Conservation (phyloP, 2,113 vertebrate genomes). For the Rhodinocichla rosea region DNA sequence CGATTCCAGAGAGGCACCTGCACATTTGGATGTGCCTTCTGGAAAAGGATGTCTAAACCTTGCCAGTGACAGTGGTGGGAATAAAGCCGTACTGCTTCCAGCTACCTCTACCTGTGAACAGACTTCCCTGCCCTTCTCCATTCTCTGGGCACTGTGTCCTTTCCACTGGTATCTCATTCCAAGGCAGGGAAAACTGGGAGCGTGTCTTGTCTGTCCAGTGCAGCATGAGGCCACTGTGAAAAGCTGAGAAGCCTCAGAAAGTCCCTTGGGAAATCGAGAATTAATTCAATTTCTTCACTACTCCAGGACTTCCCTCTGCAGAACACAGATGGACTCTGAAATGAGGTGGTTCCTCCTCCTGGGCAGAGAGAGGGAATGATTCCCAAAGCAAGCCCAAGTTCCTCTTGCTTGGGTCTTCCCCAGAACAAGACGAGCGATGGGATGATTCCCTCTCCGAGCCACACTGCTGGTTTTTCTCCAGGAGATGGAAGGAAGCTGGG, state of each 20-base stretch:
- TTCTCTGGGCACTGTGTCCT: background rate
- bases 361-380: background rate
- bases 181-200: background rate
- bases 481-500: background rate
- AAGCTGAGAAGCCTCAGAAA: background rate
- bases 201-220: background rate
- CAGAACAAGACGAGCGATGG: accelerated
- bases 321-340: background rate
- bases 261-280: background rate
- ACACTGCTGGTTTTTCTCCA: background rate
- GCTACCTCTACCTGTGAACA: background rate
- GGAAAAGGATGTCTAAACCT: background rate
- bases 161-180: background rate
- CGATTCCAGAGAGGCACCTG: background rate
- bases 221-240: background rate
- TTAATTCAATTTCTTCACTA: background rate
- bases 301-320: background rate
- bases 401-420: background rate
- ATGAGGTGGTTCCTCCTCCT: background rate
- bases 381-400: background rate
- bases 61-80: background rate
- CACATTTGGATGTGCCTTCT: background rate
- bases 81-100: background rate
- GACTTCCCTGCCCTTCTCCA: background rate
- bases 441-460: background rate